A percentile compares a stretch with the other conserved stretches of the same genome.
phyloP scores from a whole-genome alignment of 2,113 vertebrate genomes.

The Malurus melanocephalus region DNA sequence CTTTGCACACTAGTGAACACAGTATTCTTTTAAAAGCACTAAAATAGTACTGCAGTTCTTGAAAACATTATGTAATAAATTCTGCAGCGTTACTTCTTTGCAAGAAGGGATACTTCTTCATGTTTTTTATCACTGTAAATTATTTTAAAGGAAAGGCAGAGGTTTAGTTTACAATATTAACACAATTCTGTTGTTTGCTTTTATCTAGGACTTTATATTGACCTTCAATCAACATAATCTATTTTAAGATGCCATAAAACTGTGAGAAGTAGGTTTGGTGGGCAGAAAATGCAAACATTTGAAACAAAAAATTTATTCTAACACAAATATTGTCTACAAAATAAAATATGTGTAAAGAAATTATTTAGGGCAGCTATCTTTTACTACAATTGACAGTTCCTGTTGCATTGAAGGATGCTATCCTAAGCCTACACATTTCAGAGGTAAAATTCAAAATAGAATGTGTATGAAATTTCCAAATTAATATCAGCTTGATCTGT shows the following conservation, averaged over 20 bases:
- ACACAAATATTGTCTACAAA: background rate
- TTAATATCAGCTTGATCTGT: background rate
- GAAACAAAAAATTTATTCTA: background rate
- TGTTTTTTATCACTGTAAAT: background rate
- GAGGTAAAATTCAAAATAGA: background rate
- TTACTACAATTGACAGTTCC: background rate
- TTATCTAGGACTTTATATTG: background rate
- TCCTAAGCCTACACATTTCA: background rate
- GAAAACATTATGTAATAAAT: constrained; percentile 17
- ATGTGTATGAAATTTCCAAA: background rate
- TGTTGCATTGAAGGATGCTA: background rate
- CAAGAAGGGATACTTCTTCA: background rate
- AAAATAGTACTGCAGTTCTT: background rate
- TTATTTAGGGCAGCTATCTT: background rate
- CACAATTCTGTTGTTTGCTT: background rate
- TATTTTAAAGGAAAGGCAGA: background rate
- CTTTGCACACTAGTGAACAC: background rate
- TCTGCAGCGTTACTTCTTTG: background rate
- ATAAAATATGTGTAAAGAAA: background rate
- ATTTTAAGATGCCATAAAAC: background rate
- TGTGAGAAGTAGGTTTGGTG: background rate
- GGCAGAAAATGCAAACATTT: background rate
- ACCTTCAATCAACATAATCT: background rate
- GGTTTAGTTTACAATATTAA: background rate
- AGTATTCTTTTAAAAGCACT: background rate